Evolutionary conservation across 2,797 vertebrate genomes (phyloP).

Genomic region (Peromyscus attwateri): DNA sequence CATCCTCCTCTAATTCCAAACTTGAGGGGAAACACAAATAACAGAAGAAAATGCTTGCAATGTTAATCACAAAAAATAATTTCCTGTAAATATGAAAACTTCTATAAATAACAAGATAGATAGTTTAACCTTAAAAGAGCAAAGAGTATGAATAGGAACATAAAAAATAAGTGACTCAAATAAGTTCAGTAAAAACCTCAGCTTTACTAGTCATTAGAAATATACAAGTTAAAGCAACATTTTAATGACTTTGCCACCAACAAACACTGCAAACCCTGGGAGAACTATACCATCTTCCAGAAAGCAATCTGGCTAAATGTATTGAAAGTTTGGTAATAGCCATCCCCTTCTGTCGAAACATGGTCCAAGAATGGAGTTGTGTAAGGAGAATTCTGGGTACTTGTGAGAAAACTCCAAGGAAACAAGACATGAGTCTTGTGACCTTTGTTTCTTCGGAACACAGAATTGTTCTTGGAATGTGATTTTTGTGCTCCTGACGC

Average conservation of each 20-base stretch:
- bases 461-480: not conserved
- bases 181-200: slow-evolving; percentile 4
- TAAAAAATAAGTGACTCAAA: slow-evolving; percentile 41
- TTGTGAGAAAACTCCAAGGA: not conserved
- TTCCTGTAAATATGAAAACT: not conserved
- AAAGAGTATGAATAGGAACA: slow-evolving; percentile 25
- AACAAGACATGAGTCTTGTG: not conserved
- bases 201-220: slow-evolving; percentile 20
- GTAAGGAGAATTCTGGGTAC: not conserved
- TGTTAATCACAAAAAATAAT: slow-evolving; percentile 9
- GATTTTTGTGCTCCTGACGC: not conserved
- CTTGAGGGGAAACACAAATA: slow-evolving; percentile 52
- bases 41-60: not conserved
- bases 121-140: not conserved
- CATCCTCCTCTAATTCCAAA: not conserved
- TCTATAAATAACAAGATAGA: slow-evolving; percentile 10
- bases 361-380: not conserved
- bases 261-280: not conserved
- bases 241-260: not conserved
- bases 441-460: not conserved
- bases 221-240: slow-evolving; percentile 22
- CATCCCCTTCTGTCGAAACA: not conserved
- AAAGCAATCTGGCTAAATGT: not conserved
- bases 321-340: not conserved
- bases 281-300: slow-evolving; percentile 15